A percentile compares a stretch with the other conserved stretches of the same genome.
Conservation (phyloP, 2,113 vertebrate species). For the Oreotrochilus melanogaster region DNA sequence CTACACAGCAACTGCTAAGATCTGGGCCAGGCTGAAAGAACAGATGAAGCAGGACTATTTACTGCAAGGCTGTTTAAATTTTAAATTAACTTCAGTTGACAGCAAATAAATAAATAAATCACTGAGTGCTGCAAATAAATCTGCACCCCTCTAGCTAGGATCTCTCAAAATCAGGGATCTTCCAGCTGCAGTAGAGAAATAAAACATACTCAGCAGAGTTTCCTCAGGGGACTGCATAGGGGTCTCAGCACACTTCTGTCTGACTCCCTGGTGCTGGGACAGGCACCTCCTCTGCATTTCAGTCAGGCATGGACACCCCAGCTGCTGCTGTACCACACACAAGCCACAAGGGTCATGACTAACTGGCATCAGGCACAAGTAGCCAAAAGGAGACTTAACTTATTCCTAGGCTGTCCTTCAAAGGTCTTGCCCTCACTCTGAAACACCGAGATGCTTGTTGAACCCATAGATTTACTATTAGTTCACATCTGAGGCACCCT, state of each 20-base stretch:
- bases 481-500: not conserved
- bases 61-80: not conserved
- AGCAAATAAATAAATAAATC: not conserved
- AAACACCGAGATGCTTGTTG: not conserved
- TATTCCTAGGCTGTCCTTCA: not conserved
- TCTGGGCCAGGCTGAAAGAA: not conserved
- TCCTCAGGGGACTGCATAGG: not conserved
- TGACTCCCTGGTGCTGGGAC: not conserved
- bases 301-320: not conserved
- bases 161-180: not conserved
- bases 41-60: not conserved
- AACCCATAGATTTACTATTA: not conserved
- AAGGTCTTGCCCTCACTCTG: not conserved
- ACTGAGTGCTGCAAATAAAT: not conserved
- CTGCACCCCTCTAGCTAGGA: not conserved
- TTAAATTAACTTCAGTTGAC: not conserved
- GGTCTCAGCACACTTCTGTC: not conserved
- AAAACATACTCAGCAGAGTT: not conserved
- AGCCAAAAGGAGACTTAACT: not conserved
- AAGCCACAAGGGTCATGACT: too few relatives aligned
- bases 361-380: not conserved
- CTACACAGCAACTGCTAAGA: not conserved
- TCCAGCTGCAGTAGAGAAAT: not conserved
- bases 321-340: not conserved
- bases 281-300: not conserved